Evolutionary conservation across 1,140 invertebrate species (phyloP).

Genomic region (Anagrus nilaparvatae): DNA sequence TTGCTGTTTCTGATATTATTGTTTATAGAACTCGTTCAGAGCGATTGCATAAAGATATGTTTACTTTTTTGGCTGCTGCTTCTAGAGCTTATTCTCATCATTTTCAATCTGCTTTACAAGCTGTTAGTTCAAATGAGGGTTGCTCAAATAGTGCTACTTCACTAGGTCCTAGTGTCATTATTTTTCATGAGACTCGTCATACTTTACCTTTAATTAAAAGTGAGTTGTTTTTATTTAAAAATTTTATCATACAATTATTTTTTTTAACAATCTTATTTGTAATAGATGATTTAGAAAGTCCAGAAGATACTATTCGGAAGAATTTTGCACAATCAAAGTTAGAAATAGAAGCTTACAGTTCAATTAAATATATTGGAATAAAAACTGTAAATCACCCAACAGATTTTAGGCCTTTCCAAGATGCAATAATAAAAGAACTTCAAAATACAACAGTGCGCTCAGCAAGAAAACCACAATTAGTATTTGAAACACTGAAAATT

Average conservation of each 20-base stretch:
- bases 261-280: conserved; percentile 8
- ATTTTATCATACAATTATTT: conserved; percentile 3
- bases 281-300: conserved; percentile 46
- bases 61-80: conserved; percentile 68
- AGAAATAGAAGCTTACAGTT: conserved; percentile 62
- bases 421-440: conserved; percentile 45
- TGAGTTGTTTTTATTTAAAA: conserved; percentile 19
- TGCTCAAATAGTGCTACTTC: conserved; percentile 41
- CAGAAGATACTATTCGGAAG: conserved; percentile 55
- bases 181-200: conserved; percentile 74
- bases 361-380: conserved; percentile 60
- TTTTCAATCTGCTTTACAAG: conserved; percentile 56
- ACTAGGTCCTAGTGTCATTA: conserved; percentile 64
- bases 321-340: conserved; percentile 53
- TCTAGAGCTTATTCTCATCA: conserved; percentile 66
- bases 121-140: conserved; percentile 44
- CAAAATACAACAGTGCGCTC: conserved; percentile 59
- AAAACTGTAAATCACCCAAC: conserved; percentile 44
- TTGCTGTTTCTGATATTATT: conserved; percentile 74
- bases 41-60: conserved; percentile 68
- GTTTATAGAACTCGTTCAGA: conserved; percentile 72
- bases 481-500: conserved; percentile 58
- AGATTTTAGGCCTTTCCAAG: conserved; percentile 42
- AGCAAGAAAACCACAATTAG: conserved; percentile 51
- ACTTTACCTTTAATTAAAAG: conserved; percentile 49